Evolutionary conservation across 2,797 vertebrate species (phyloP).

Genomic region (Cyprinella venusta): DNA sequence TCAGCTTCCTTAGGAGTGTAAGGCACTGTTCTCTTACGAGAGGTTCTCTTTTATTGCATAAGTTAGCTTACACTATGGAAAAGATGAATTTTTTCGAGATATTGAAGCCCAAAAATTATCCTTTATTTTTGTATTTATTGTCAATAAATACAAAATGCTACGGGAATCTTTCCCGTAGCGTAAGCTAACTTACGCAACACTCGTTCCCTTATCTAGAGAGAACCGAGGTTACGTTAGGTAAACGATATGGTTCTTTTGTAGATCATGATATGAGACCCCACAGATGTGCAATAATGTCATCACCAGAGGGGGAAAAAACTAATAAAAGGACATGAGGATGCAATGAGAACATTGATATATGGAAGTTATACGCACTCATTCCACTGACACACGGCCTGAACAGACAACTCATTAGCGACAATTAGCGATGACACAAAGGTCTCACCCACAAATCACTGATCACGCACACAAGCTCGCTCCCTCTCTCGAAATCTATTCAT

Average conservation of each 20-base stretch:
- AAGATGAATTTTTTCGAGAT: no score
- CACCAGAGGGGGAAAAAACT: conserved; percentile 6
- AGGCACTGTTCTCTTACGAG: not conserved
- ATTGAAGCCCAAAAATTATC: no score
- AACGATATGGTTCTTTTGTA: conserved; percentile 24
- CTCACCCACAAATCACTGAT: conserved; percentile 56
- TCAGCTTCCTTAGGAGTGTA: conserved; percentile 41
- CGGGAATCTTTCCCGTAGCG: no score
- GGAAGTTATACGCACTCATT: conserved; percentile 55
- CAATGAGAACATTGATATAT: conserved; percentile 52
- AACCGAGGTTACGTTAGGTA: no score
- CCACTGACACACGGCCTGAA: conserved; percentile 59
- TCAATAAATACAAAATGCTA: no score
- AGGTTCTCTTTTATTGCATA: no score
- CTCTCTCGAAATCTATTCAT: conserved; percentile 47
- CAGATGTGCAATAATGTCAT: conserved; percentile 45
- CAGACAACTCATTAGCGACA: conserved; percentile 71
- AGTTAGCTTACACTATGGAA: no score
- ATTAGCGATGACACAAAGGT: conserved; percentile 70
- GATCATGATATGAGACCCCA: conserved; percentile 39
- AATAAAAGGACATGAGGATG: conserved; percentile 40
- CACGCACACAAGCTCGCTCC: conserved; percentile 46
- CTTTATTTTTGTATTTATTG: no score
- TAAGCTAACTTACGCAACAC: no score
- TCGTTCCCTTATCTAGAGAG: no score